These are phyloP conservation scores for Clanis bilineata DNA, from an alignment of 2,888 invertebrate genomes.

Conservation along the genomic window DNA sequence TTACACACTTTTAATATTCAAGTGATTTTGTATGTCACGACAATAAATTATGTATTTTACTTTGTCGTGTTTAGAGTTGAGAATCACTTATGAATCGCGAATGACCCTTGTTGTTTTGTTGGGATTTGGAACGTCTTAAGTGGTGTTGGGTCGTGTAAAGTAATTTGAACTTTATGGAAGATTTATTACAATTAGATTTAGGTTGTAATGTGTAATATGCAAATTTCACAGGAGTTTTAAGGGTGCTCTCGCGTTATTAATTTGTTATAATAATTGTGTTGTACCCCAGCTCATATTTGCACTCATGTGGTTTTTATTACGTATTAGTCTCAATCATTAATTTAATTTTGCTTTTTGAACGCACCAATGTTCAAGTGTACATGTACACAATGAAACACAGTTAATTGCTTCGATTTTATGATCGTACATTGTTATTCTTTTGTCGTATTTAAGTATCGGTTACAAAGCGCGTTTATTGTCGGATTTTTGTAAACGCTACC, in stretches of 20 bases:
- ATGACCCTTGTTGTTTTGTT: constrained; percentile 80
- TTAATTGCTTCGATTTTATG: constrained; percentile 62
- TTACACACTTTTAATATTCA: constrained; percentile 83
- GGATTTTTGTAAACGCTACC: constrained; percentile 31
- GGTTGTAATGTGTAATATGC: constrained; percentile 62
- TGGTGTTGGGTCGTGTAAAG: background rate
- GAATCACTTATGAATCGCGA: constrained; percentile 43
- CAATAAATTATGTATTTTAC: constrained; percentile 34
- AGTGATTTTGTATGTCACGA: constrained; percentile 61
- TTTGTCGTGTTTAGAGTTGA: constrained; percentile 28
- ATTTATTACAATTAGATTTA: background rate
- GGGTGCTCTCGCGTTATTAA: constrained; percentile 79
- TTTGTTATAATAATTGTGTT: constrained; percentile 77
- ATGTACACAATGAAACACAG: constrained; percentile 54
- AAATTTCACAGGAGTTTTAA: constrained; percentile 80
- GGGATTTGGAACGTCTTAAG: constrained; percentile 54
- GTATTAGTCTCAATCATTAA: constrained; percentile 80
- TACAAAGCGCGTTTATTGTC: constrained; percentile 55
- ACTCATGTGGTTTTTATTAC: constrained; percentile 82
- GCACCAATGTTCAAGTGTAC: constrained; percentile 70
- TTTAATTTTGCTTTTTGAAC: constrained; percentile 77
- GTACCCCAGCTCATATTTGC: constrained; percentile 68
- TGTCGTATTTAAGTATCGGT: constrained; percentile 60
- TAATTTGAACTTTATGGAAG: background rate
- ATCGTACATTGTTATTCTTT: constrained; percentile 50